Percentiles rank a stretch among this genome's conserved stretches.
Evolutionary conservation across 2,113 vertebrate genomes (phyloP).

Genomic region (Edolisoma coerulescens): DNA sequence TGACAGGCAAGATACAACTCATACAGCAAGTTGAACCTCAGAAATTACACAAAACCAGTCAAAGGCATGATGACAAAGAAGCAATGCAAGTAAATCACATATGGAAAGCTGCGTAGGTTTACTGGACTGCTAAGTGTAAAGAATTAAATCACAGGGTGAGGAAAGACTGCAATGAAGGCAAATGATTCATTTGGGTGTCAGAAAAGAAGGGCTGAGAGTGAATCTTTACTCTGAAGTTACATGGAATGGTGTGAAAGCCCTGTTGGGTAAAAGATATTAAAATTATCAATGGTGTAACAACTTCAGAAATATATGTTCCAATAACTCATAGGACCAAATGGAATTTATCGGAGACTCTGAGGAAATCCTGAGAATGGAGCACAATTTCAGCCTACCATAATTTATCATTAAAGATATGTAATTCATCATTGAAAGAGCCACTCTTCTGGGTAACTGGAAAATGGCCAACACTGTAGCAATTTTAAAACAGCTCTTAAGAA

Average conservation of each 20-base stretch:
- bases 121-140: neutral
- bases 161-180: neutral
- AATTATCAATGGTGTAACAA: neutral
- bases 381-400: neutral
- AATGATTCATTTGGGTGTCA: neutral
- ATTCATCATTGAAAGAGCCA: constrained; percentile 45
- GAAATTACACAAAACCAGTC: neutral
- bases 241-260: neutral
- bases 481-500: constrained; percentile 35
- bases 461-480: neutral
- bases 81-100: neutral
- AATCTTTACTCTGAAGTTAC: neutral
- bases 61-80: neutral
- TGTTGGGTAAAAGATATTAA: neutral
- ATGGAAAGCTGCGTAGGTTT: neutral
- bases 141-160: neutral
- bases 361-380: constrained; percentile 6
- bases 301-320: neutral
- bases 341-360: neutral
- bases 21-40: neutral
- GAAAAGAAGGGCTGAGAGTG: neutral
- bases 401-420: constrained; percentile 28
- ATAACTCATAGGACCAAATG: constrained; percentile 1
- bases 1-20: neutral
- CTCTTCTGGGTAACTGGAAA: constrained; percentile 11